Conservation (phyloP, 1,140 invertebrate species). For the Heliconius hermathena region DNA sequence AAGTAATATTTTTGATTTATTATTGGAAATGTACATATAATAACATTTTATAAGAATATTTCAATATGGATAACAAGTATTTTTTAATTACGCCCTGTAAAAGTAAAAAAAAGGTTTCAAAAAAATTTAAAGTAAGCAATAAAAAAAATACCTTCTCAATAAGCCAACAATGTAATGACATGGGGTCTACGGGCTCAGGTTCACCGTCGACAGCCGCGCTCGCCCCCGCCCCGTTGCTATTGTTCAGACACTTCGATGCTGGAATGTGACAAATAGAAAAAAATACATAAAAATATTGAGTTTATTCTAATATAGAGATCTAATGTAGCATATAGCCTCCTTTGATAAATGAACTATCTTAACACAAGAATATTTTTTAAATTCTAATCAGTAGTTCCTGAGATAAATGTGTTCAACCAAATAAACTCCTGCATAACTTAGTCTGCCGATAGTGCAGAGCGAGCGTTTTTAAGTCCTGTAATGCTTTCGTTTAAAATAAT, state of each 20-base stretch:
- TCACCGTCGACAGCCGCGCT: slow-evolving; percentile 44
- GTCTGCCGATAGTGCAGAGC: slow-evolving; percentile 67
- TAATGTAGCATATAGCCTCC: no score
- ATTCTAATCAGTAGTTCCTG: no score
- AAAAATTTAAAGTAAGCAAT: not conserved
- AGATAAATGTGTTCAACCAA: no score
- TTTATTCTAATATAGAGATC: no score
- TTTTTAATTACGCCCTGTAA: no score
- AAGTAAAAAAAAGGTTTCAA: not conserved
- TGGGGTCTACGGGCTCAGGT: slow-evolving; percentile 58
- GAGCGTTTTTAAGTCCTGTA: slow-evolving; percentile 84
- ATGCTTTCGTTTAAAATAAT: slow-evolving; percentile 83
- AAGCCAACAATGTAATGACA: slow-evolving; percentile 79
- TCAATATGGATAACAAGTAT: no score
- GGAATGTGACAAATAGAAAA: slow-evolving; percentile 23
- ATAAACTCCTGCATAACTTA: slow-evolving; percentile 66
- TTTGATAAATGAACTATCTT: no score
- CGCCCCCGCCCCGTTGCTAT: slow-evolving; percentile 19
- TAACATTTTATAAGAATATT: no score
- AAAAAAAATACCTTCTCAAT: slow-evolving; percentile 64
- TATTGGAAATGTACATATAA: no score
- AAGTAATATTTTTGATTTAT: no score
- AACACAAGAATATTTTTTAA: no score
- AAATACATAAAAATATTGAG: no score
- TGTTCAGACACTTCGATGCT: slow-evolving; percentile 55